Percentiles rank a stretch among this genome's conserved stretches.
Evolutionary conservation across 2,113 vertebrate genomes (phyloP).

Genomic region (Nesoenas mayeri): DNA sequence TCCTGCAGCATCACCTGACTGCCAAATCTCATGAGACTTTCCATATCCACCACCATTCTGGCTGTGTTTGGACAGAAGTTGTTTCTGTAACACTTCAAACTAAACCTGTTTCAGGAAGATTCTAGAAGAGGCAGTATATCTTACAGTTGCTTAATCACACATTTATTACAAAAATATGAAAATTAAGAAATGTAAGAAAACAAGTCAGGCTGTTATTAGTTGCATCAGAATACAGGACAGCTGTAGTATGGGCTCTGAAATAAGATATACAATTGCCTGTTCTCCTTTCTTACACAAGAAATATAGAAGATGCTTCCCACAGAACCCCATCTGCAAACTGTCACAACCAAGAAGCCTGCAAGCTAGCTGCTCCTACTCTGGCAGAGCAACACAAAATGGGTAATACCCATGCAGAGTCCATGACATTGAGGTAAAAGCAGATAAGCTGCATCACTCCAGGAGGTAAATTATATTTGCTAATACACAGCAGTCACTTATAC

Average conservation of each 20-base stretch:
- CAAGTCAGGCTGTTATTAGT: background rate
- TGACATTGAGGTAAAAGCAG: background rate
- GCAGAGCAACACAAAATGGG: background rate
- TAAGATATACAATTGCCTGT: background rate
- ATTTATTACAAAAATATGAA: background rate
- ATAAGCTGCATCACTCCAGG: background rate
- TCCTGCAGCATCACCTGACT: background rate
- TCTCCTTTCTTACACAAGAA: background rate
- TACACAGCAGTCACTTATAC: background rate
- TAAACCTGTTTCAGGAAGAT: conserved; percentile 17
- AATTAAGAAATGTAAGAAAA: background rate
- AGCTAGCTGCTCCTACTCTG: background rate
- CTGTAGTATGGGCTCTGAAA: background rate
- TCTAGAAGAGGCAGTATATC: background rate
- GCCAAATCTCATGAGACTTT: background rate
- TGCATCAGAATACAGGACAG: background rate
- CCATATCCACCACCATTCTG: background rate
- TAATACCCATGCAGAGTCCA: background rate
- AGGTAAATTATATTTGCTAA: background rate
- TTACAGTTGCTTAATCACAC: background rate
- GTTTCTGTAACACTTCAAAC: conserved; percentile 32
- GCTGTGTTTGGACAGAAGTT: background rate
- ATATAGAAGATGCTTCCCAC: background rate
- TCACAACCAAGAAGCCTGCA: background rate
- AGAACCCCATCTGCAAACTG: background rate